Percentiles rank a stretch among this genome's conserved stretches.
Evolutionary conservation across 2,888 invertebrate species (phyloP).

Genomic region (Eledona agricola): DNA sequence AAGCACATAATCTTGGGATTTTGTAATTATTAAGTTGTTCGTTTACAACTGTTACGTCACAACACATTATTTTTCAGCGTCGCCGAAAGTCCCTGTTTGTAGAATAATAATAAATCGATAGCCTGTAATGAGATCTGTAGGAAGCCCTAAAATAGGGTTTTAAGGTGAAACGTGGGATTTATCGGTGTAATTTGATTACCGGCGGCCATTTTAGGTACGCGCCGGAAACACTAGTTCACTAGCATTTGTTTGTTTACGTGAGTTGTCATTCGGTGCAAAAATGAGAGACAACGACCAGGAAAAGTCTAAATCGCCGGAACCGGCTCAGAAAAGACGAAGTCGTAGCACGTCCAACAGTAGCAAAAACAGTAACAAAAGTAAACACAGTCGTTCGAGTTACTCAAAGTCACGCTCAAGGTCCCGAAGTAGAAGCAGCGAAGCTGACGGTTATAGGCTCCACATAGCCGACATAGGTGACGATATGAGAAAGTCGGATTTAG

Average conservation of each 20-base stretch:
- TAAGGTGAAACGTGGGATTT: conserved; percentile 2
- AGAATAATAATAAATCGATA: conserved; percentile 26
- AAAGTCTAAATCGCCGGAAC: conserved; percentile 47
- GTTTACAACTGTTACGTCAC: conserved; percentile 28
- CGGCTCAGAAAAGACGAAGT: conserved; percentile 51
- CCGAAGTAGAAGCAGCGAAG: conserved; percentile 57
- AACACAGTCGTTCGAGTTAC: conserved; percentile 52
- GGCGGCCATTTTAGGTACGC: conserved; percentile 22
- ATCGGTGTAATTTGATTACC: neutral
- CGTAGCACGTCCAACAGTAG: conserved; percentile 56
- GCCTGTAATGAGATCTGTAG: conserved; percentile 5
- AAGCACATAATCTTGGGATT: conserved; percentile 9
- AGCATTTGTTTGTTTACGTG: conserved; percentile 1
- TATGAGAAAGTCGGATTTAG: conserved; percentile 65
- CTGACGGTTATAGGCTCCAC: conserved; percentile 63
- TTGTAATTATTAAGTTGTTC: no score
- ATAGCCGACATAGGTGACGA: conserved; percentile 67
- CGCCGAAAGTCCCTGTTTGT: conserved; percentile 14
- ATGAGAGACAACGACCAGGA: conserved; percentile 56
- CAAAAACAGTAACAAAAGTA: conserved; percentile 50
- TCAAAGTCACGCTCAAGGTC: conserved; percentile 59
- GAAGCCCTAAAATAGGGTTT: conserved; percentile 6
- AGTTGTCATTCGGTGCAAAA: conserved; percentile 15
- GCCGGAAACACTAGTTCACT: conserved; percentile 21
- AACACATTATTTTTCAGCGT: conserved; percentile 31